These are phyloP conservation scores for Gonatopus flavifemur DNA, from an alignment of 1,140 invertebrate species.

Conservation along the genomic window DNA sequence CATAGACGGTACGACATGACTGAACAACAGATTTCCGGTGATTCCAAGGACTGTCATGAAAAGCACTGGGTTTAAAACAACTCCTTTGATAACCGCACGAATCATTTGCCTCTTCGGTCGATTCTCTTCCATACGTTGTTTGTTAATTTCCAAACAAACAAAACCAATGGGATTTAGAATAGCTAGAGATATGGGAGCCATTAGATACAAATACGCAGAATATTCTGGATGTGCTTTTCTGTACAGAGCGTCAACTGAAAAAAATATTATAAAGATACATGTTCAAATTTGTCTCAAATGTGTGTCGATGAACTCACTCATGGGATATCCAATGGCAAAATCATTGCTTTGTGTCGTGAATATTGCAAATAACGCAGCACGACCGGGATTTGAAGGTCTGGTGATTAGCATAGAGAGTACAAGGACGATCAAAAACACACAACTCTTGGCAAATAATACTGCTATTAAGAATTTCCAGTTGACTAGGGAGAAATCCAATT, in stretches of 20 bases:
- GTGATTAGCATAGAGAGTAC: slow-evolving; percentile 78
- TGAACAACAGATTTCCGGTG: slow-evolving; percentile 80
- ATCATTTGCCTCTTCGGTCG: slow-evolving; percentile 43
- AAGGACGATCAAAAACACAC: slow-evolving; percentile 83
- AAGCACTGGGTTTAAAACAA: slow-evolving; percentile 86
- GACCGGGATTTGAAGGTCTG: slow-evolving; percentile 77
- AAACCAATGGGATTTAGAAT: slow-evolving; percentile 93
- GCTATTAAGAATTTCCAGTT: slow-evolving; percentile 90
- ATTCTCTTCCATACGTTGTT: slow-evolving; percentile 47
- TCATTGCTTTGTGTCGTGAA: slow-evolving; percentile 98
- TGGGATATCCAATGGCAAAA: slow-evolving; percentile 95
- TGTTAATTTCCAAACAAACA: slow-evolving; percentile 85
- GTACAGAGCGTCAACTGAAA: slow-evolving; percentile 76
- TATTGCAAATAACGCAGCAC: slow-evolving; percentile 89
- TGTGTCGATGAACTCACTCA: slow-evolving; percentile 68
- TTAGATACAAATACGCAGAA: slow-evolving; percentile 86
- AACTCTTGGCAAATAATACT: slow-evolving; percentile 82
- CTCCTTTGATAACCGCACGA: slow-evolving; percentile 64
- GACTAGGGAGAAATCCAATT: slow-evolving; percentile 79
- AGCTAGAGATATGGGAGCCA: slow-evolving; percentile 91
- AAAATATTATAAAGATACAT: slow-evolving; percentile 8
- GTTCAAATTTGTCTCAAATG: not conserved
- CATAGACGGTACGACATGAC: slow-evolving; percentile 73
- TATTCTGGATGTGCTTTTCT: slow-evolving; percentile 83
- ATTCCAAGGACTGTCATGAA: slow-evolving; percentile 93